These are phyloP conservation scores for Pyralis farinalis DNA, from an alignment of 2,888 invertebrate genomes.

Conservation along the genomic window DNA sequence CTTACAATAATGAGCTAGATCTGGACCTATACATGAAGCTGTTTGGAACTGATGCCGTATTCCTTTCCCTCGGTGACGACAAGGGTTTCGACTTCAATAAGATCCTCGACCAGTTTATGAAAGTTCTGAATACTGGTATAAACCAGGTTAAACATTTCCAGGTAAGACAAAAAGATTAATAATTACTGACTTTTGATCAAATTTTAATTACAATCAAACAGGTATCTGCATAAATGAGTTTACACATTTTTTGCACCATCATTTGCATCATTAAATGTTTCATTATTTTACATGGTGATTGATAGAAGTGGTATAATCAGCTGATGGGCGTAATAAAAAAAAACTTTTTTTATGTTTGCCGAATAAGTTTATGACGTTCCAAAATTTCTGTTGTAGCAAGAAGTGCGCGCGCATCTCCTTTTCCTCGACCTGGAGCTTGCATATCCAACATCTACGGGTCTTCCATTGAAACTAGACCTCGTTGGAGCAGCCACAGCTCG, in stretches of 20 bases:
- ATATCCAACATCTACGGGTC: slow-evolving; percentile 92
- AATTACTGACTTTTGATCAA: background rate
- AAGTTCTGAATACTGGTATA: slow-evolving; percentile 80
- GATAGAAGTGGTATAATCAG: too few species aligned
- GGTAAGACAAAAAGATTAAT: slow-evolving; percentile 43
- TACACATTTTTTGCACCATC: too few species aligned
- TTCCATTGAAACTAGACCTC: slow-evolving; percentile 88
- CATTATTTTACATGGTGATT: too few species aligned
- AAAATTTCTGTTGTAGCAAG: slow-evolving; percentile 61
- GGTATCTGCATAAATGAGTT: too few species aligned
- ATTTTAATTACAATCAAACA: too few species aligned
- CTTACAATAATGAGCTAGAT: slow-evolving; percentile 84
- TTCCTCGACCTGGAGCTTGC: slow-evolving; percentile 90
- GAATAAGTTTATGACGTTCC: too few species aligned
- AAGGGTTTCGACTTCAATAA: slow-evolving; percentile 80
- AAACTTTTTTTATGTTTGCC: too few species aligned
- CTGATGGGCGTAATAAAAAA: too few species aligned
- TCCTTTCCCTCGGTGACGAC: slow-evolving; percentile 85
- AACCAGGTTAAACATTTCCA: slow-evolving; percentile 85
- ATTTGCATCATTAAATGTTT: too few species aligned
- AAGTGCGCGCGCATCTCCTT: slow-evolving; percentile 83
- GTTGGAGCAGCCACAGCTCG: slow-evolving; percentile 89
- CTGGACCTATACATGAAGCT: slow-evolving; percentile 90
- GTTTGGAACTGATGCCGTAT: slow-evolving; percentile 92
- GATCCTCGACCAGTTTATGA: slow-evolving; percentile 83